A percentile compares a stretch with the other conserved stretches of the same genome.
These are phyloP conservation scores for Takifugu rubripes DNA, from an alignment of 2,797 vertebrate genomes.

Conservation along the genomic window DNA sequence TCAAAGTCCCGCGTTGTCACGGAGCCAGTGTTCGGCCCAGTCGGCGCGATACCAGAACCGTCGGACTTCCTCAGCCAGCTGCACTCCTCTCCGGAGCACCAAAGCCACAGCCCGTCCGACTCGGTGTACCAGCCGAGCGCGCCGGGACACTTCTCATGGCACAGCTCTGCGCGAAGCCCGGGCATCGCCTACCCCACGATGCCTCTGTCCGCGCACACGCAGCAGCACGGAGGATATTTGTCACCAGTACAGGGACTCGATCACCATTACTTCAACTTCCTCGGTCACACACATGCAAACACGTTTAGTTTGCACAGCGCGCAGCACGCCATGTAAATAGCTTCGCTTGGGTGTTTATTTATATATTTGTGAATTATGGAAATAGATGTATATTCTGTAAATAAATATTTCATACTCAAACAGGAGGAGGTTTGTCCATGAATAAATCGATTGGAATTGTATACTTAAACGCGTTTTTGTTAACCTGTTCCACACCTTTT, in stretches of 20 bases:
- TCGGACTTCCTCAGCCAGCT: constrained; percentile 83
- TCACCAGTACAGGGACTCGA: constrained; percentile 87
- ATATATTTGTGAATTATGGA: constrained; percentile 50
- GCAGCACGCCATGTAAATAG: constrained; percentile 80
- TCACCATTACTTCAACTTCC: constrained; percentile 90
- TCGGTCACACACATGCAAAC: constrained; percentile 87
- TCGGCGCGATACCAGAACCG: constrained; percentile 79
- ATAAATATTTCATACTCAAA: constrained; percentile 64
- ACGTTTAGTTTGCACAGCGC: constrained; percentile 85
- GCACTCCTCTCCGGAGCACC: constrained; percentile 82
- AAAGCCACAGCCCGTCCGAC: constrained; percentile 79
- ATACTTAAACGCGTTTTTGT: too few relatives aligned
- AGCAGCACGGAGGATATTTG: constrained; percentile 84
- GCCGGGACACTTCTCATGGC: constrained; percentile 85
- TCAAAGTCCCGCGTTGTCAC: constrained; percentile 87
- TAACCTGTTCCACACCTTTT: too few relatives aligned
- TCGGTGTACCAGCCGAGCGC: constrained; percentile 80
- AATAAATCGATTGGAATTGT: neutral
- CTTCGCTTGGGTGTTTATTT: constrained; percentile 45
- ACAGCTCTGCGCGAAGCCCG: constrained; percentile 78
- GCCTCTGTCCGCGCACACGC: constrained; percentile 76
- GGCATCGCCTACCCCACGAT: constrained; percentile 81
- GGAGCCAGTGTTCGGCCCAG: constrained; percentile 83
- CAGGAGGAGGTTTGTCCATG: neutral
- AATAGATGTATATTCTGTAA: constrained; percentile 60